phyloP scores from a whole-genome alignment of 2,113 vertebrate genomes.

The Ariopsis seemanni region DNA sequence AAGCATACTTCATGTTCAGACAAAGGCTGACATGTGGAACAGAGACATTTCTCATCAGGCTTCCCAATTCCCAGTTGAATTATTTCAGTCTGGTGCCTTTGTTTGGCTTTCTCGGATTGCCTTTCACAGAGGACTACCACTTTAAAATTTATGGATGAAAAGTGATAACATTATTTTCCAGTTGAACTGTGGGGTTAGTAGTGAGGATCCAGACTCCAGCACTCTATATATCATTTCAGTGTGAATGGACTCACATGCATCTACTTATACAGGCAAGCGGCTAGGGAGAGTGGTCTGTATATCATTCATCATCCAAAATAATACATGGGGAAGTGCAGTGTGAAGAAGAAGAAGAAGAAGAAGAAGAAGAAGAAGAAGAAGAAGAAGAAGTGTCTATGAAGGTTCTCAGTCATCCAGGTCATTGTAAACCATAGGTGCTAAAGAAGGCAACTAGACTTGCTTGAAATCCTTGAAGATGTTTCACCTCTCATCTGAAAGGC shows the following conservation, averaged over 20 bases:
- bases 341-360: neutral
- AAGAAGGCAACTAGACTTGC: too few species aligned
- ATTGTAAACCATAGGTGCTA: too few species aligned
- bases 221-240: neutral
- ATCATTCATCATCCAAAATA: neutral
- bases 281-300: neutral
- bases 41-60: neutral
- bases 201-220: neutral
- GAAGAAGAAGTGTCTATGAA: too few species aligned
- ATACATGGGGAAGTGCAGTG: constrained; percentile 4
- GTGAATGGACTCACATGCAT: constrained; percentile 16
- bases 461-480: too few species aligned
- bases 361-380: too few species aligned
- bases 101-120: neutral
- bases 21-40: neutral
- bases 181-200: constrained; percentile 21
- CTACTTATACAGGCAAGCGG: constrained; percentile 15
- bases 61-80: neutral
- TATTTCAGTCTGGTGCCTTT: neutral
- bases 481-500: too few species aligned
- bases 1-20: neutral
- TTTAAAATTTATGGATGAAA: constrained; percentile 23
- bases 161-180: neutral
- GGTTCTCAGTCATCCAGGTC: too few species aligned
- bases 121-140: neutral